Base-by-base conservation (phyloP, 2,888 invertebrate species). In the Eurytoma californica region DNA sequence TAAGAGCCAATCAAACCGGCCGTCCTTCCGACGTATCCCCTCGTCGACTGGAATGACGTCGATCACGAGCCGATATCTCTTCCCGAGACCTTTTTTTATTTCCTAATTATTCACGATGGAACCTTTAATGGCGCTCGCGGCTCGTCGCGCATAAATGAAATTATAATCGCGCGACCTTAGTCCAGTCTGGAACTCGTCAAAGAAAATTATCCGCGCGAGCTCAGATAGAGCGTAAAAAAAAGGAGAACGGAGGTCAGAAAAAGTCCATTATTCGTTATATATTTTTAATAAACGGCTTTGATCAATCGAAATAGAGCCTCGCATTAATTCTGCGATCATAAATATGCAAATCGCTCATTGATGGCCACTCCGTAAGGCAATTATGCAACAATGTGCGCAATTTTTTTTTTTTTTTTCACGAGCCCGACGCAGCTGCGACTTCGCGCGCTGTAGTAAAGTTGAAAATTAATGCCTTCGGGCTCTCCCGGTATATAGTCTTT, bases 1-100 rank as follows among this genome's bases (percentile, higher is more conserved):
- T 83, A 84, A 83, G 83, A 82, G 85, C 87, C 87, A 87, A 87
- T 87, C 85, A 85, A 86, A 86, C 86, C 82, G 14, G 4, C 9
- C 39, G 69, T 70, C 65, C 18, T 65, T n/a, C 4, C 57, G 9
- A 70, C 51, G 61, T 68, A 39, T 53, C 20, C 16, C 0, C 39
- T 39, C 9, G 53, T 12, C 47, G 16, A 72, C 68, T 16, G 79
- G 77, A 82, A 84, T 84, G 84, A 85, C 83, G 83, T 81, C 80
- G 83, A 81, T 83, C 83, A 83, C 63, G 9, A 83, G 39, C 58
- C 30, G 51, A 74, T 63, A 65, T 39, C 55, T 72, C 77, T 74
- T 72, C 61, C 73, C 78, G 80, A 30, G 49, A 28, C 28, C 65
- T 76, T 82, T 79, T 82, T 79, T 80, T 72, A 60, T 70, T 82